Base-by-base conservation (phyloP, 2,113 vertebrate genomes). In the Xiphorhynchus elegans region DNA sequence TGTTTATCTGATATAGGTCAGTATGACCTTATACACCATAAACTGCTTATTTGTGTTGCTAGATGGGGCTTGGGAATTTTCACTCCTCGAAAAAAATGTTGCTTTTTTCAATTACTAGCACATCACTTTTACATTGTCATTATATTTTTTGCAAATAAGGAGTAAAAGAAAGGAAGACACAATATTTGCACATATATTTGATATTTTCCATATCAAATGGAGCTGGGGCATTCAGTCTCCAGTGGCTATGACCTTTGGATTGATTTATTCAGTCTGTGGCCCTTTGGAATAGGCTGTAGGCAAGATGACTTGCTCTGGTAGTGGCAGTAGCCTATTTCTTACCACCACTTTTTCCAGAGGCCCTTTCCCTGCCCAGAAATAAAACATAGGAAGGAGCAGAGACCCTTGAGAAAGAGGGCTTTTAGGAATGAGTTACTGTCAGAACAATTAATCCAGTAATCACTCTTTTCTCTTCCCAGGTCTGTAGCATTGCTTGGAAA, bases 381-480 rank as follows among this genome's bases (percentile, higher is more conserved):
- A 58, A 77, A 90, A 55, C 5, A 73, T 1, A 8, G 50, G 35
- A 85, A 93, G 29, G 46, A 90, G 17, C 15, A 86, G 59, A 91
- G 28, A 10, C 92, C 46, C 88, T 55, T 42, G 68, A 92, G 90
- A 90, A 94, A 83, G 60, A 90, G 9, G 4, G 63, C 79, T 95
- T 83, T 92, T 90, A 92, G 83, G 80, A 85, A 88, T 35, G 56
- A 92, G 29, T 55, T 84, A 19, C 79, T 92, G 79, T 96, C 88
- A 94, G 50, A 88, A 81, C 68, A 93, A 90, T 95, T 92, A 92
- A 77, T 39, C 25, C 33, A 70, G 46, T 77, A 58, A 76, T 88
- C 85, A 73, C 17, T 92, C 73, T 78, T 69, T 76, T 74, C 42
- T 93, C 59, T 56, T 77, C 35, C 21, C 11, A 90, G 31, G 37